Percentiles rank a stretch among this genome's conserved stretches.
These are phyloP conservation scores for Trichonephila clavipes DNA, from an alignment of 1,140 invertebrate genomes.

Conservation along the genomic window DNA sequence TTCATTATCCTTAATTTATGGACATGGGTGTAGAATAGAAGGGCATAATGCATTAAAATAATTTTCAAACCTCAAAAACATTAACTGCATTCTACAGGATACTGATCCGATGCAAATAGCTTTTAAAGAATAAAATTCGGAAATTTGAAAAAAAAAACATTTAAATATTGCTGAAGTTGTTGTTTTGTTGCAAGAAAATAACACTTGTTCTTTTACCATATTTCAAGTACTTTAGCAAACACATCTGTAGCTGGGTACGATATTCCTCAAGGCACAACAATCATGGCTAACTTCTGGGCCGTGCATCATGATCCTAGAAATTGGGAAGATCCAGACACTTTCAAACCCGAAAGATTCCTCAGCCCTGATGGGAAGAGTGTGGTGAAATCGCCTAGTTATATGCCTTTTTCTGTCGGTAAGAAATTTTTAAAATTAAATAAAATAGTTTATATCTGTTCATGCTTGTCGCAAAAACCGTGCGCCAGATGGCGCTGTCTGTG, in stretches of 20 bases:
- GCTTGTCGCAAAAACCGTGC: rapidly evolving
- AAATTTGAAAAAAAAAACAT: neutral
- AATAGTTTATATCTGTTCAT: no score
- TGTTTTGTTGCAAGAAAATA: neutral
- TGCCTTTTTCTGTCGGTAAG: conserved; percentile 79
- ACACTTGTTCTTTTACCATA: neutral
- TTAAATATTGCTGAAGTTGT: no score
- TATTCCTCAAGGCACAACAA: conserved; percentile 79
- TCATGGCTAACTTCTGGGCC: conserved; percentile 86
- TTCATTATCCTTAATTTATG: no score
- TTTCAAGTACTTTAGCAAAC: conserved; percentile 22
- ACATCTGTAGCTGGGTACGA: conserved; percentile 44
- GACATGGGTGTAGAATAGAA: no score
- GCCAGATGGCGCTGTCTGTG: no score
- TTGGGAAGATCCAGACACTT: conserved; percentile 87
- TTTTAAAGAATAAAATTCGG: no score
- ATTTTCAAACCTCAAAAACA: no score
- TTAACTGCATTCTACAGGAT: no score
- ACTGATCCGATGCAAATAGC: no score
- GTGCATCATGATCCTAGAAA: conserved; percentile 85
- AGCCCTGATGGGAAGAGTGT: conserved; percentile 78
- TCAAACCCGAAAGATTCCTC: conserved; percentile 86
- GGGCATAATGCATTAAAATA: no score
- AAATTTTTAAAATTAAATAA: neutral
- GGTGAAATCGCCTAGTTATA: conserved; percentile 76